phyloP scores from a whole-genome alignment of 1,140 invertebrate genomes.

The Drosophila albomicans region DNA sequence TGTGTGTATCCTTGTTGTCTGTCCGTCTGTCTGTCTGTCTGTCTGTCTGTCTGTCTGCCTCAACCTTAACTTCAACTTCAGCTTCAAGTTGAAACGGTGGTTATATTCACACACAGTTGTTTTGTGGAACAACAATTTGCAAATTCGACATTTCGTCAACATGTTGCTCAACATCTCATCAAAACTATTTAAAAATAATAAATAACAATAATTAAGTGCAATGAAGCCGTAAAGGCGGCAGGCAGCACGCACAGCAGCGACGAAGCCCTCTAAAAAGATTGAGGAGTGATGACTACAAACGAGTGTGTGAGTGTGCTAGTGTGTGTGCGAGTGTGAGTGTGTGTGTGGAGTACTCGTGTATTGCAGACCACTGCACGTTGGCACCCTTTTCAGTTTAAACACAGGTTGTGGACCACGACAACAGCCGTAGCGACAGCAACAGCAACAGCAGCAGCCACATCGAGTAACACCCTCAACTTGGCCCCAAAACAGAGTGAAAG shows the following conservation, averaged over 20 bases:
- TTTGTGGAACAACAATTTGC: slow-evolving; percentile 72
- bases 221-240: slow-evolving; percentile 61
- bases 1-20: background rate
- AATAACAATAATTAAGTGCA: slow-evolving; percentile 83
- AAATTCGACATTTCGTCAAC: slow-evolving; percentile 83
- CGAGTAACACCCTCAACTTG: slow-evolving; percentile 66
- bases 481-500: slow-evolving; percentile 3
- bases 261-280: background rate
- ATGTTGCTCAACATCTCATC: slow-evolving; percentile 81
- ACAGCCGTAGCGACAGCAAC: slow-evolving; percentile 18
- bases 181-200: slow-evolving; percentile 83
- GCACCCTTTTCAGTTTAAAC: slow-evolving; percentile 79
- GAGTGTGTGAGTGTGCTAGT: slow-evolving; percentile 6
- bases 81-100: background rate
- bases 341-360: slow-evolving; percentile 27
- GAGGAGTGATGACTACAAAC: background rate
- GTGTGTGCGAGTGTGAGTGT: too few species aligned
- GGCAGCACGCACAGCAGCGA: slow-evolving; percentile 23
- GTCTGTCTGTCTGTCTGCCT: background rate
- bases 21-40: background rate
- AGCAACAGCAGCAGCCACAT: slow-evolving; percentile 31
- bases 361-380: slow-evolving; percentile 58
- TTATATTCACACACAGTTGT: slow-evolving; percentile 49
- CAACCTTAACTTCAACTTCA: too few species aligned
- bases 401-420: slow-evolving; percentile 60